Conservation (phyloP, 2,113 vertebrate genomes). For the Percopsis transmontana region DNA sequence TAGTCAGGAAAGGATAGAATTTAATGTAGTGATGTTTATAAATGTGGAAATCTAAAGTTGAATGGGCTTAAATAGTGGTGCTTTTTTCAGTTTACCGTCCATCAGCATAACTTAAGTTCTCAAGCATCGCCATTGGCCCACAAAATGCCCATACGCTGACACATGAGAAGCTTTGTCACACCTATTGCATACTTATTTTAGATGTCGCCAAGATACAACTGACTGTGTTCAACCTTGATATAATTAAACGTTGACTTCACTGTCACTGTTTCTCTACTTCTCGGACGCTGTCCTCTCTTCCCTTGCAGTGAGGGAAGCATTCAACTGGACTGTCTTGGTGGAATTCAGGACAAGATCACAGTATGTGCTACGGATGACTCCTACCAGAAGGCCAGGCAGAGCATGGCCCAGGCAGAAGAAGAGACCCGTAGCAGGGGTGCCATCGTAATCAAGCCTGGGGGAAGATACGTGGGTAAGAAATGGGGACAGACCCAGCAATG, state of each 20-base stretch:
- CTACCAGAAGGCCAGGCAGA: conserved; percentile 95
- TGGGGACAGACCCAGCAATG: background rate
- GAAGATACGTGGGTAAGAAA: conserved; percentile 88
- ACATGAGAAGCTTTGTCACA: too few relatives aligned
- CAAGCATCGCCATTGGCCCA: too few relatives aligned
- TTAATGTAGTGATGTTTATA: conserved; percentile 37
- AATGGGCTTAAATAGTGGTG: conserved; percentile 14
- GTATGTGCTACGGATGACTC: conserved; percentile 97
- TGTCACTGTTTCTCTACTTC: background rate
- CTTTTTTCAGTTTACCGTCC: too few relatives aligned
- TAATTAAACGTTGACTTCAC: background rate
- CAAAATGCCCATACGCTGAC: too few relatives aligned
- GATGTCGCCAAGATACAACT: too few relatives aligned
- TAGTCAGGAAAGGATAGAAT: conserved; percentile 45
- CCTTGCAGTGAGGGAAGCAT: conserved; percentile 85
- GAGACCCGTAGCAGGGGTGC: conserved; percentile 92
- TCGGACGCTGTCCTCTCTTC: conserved; percentile 8
- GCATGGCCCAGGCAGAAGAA: conserved; percentile 95
- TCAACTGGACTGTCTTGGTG: conserved; percentile 94
- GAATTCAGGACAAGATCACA: conserved; percentile 97
- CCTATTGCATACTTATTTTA: too few relatives aligned
- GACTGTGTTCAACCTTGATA: conserved; percentile 6
- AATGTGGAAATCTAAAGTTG: conserved; percentile 50
- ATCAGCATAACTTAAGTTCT: conserved; percentile 22
- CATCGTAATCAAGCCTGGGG: conserved; percentile 96